Conservation (phyloP, 2,797 vertebrate genomes). For the Phrynocephalus forsythii region DNA sequence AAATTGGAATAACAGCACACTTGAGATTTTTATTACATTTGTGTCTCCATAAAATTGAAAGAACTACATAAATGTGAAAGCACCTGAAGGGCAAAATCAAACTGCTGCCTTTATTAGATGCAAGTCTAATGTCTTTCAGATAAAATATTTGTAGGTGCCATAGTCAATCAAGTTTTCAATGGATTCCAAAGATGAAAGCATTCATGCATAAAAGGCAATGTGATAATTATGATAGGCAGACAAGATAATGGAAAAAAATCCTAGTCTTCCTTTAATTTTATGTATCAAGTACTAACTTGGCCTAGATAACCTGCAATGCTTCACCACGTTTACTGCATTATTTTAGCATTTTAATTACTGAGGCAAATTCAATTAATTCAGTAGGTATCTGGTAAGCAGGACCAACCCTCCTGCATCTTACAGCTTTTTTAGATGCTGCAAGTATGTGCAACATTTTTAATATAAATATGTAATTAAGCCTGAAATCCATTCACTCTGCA, state of each 20-base stretch:
- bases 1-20: slow-evolving; percentile 69
- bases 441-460: slow-evolving; percentile 54
- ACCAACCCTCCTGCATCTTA: slow-evolving; percentile 42
- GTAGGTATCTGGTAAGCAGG: slow-evolving; percentile 61
- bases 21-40: slow-evolving; percentile 74
- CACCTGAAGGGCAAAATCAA: slow-evolving; percentile 82
- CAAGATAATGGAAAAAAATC: slow-evolving; percentile 90
- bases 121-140: slow-evolving; percentile 85
- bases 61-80: slow-evolving; percentile 71
- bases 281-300: slow-evolving; percentile 82
- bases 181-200: slow-evolving; percentile 85
- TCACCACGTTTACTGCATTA: slow-evolving; percentile 81
- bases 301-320: slow-evolving; percentile 83
- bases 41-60: slow-evolving; percentile 71
- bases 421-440: slow-evolving; percentile 40
- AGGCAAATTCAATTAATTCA: slow-evolving; percentile 69
- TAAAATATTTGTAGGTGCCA: slow-evolving; percentile 86
- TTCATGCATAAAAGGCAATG: slow-evolving; percentile 88
- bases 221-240: slow-evolving; percentile 88
- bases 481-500: slow-evolving; percentile 48
- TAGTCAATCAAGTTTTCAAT: slow-evolving; percentile 91
- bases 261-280: slow-evolving; percentile 85
- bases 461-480: slow-evolving; percentile 48
- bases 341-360: slow-evolving; percentile 78
- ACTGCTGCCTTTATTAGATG: slow-evolving; percentile 85